Evolutionary conservation across 2,797 vertebrate species (phyloP).

Genomic region (Thamnophis elegans): DNA sequence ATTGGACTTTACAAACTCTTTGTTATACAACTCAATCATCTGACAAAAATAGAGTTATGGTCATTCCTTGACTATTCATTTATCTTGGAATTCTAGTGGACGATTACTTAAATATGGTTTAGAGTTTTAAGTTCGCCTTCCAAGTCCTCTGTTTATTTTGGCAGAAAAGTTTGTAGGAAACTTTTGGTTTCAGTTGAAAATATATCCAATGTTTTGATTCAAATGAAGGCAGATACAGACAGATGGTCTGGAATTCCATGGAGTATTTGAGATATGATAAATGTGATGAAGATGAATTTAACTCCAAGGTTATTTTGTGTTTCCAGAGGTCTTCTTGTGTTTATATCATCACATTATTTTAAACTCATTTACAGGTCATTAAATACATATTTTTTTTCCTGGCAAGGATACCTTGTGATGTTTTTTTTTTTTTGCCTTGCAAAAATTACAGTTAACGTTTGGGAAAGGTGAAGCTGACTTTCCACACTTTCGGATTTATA

Average conservation of each 20-base stretch:
- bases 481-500: neutral
- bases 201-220: neutral
- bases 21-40: too few species aligned
- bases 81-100: too few species aligned
- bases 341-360: neutral
- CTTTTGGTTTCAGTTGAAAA: neutral
- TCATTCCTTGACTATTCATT: too few species aligned
- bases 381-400: neutral
- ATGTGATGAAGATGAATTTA: neutral
- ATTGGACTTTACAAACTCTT: too few species aligned
- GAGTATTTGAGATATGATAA: neutral
- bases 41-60: too few species aligned
- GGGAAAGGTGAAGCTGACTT: neutral
- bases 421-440: neutral
- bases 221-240: neutral
- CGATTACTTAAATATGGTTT: neutral
- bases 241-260: neutral
- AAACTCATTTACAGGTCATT: neutral
- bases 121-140: neutral
- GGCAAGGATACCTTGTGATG: neutral
- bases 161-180: neutral
- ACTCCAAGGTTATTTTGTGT: neutral
- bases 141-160: neutral
- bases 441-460: neutral
- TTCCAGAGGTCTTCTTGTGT: neutral